Conservation (phyloP, 1,140 invertebrate genomes). For the Lepidostoma basale region DNA sequence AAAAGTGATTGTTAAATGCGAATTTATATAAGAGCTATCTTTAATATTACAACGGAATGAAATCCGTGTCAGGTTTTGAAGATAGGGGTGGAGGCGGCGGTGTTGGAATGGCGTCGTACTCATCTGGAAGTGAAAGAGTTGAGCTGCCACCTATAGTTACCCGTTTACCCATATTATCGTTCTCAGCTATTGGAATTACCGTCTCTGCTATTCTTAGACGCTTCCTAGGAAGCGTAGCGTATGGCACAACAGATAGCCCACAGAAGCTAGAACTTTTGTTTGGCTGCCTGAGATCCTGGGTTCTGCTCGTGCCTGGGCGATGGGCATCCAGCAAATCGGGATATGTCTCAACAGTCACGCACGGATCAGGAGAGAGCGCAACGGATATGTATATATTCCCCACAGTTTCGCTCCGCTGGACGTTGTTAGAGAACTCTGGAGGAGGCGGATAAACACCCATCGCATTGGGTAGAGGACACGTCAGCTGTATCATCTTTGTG, state of each 20-base stretch:
- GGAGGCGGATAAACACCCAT: constrained; percentile 56
- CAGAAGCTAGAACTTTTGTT: constrained; percentile 29
- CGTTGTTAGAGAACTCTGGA: constrained; percentile 57
- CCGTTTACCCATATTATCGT: constrained; percentile 47
- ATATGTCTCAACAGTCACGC: constrained; percentile 53
- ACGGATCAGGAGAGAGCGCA: constrained; percentile 46
- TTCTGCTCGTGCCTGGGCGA: constrained; percentile 6
- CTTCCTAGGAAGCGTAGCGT: constrained; percentile 40
- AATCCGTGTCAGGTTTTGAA: constrained; percentile 35
- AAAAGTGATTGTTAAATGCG: too few relatives aligned
- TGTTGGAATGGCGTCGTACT: constrained; percentile 31
- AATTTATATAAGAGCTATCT: too few relatives aligned
- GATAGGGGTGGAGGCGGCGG: constrained; percentile 41
- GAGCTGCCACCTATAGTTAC: constrained; percentile 58
- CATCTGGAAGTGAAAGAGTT: constrained; percentile 33
- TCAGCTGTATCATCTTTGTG: constrained; percentile 26
- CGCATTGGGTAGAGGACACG: neutral
- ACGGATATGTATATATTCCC: constrained; percentile 62
- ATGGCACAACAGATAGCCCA: constrained; percentile 31
- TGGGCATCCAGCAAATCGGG: constrained; percentile 52
- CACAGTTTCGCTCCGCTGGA: constrained; percentile 37
- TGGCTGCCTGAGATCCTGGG: constrained; percentile 46
- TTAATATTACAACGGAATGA: constrained; percentile 37
- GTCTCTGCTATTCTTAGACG: constrained; percentile 4
- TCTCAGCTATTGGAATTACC: neutral